Percentiles rank a stretch among this genome's conserved stretches.
These are phyloP conservation scores for Dolomedes plantarius DNA, from an alignment of 2,888 invertebrate genomes.

Conservation along the genomic window DNA sequence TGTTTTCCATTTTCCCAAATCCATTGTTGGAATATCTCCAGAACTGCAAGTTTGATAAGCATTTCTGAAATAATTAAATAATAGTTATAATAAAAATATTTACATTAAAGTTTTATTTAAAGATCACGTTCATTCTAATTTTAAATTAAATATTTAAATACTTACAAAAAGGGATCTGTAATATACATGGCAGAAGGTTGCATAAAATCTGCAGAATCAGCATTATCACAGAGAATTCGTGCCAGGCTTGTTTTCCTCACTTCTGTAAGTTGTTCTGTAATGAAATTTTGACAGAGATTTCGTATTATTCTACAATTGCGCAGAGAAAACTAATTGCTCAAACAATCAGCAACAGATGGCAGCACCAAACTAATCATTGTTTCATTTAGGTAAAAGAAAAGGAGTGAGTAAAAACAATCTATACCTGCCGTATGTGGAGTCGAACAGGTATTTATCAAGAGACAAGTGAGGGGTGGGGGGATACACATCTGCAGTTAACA, in stretches of 20 bases:
- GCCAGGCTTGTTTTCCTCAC: conserved; percentile 87
- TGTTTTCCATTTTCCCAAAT: conserved; percentile 70
- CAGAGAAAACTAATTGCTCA: neutral
- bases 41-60: conserved; percentile 70
- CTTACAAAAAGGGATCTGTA: conserved; percentile 86
- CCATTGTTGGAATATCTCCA: conserved; percentile 61
- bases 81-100: neutral
- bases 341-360: conserved; percentile 16
- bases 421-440: too few relatives aligned
- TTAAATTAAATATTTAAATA: conserved; percentile 7
- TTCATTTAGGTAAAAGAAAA: too few relatives aligned
- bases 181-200: conserved; percentile 91
- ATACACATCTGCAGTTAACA: too few relatives aligned
- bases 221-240: conserved; percentile 86
- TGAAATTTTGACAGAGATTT: neutral
- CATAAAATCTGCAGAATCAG: conserved; percentile 83
- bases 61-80: conserved; percentile 36
- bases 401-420: too few relatives aligned
- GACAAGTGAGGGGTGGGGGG: too few relatives aligned
- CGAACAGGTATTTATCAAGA: too few relatives aligned
- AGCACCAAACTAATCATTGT: neutral
- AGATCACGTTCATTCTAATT: neutral
- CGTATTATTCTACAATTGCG: neutral
- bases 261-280: conserved; percentile 84
- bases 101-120: neutral